Evolutionary conservation across 1,140 invertebrate genomes (phyloP).

Genomic region (Drosophila sechellia): DNA sequence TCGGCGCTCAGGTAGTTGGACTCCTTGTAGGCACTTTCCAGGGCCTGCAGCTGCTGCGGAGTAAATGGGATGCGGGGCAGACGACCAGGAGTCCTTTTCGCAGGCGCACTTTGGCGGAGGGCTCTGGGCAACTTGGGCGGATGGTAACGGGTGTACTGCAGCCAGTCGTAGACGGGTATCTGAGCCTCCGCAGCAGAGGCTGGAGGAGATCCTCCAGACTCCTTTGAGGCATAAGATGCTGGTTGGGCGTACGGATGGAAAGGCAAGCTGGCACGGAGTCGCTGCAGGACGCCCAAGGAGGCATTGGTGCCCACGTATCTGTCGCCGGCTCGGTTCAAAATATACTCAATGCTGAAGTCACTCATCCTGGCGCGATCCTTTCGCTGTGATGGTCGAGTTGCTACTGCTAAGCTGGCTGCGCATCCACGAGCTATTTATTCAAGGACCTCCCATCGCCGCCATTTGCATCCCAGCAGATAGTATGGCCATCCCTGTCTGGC

Average conservation of each 20-base stretch:
- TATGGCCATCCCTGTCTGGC: conserved; percentile 47
- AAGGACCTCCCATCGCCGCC: conserved; percentile 49
- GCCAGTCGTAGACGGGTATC: conserved; percentile 86
- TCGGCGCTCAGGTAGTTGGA: conserved; percentile 86
- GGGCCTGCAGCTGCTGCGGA: conserved; percentile 84
- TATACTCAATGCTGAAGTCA: conserved; percentile 86
- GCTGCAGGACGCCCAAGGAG: conserved; percentile 58
- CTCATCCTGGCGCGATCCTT: conserved; percentile 65
- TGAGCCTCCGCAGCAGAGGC: conserved; percentile 30
- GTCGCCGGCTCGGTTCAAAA: conserved; percentile 85
- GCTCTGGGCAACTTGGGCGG: conserved; percentile 89
- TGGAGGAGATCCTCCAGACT: conserved; percentile 31
- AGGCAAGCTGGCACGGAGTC: conserved; percentile 34
- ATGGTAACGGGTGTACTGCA: conserved; percentile 90
- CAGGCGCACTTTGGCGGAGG: conserved; percentile 59
- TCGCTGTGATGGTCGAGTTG: conserved; percentile 30
- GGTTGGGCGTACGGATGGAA: conserved; percentile 61
- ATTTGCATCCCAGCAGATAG: conserved; percentile 44
- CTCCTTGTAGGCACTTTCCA: conserved; percentile 85
- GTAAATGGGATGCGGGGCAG: conserved; percentile 85
- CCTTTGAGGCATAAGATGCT: conserved; percentile 8
- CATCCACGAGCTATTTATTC: conserved; percentile 60
- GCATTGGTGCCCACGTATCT: conserved; percentile 74
- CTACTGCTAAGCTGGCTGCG: conserved; percentile 57
- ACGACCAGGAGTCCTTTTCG: conserved; percentile 86